These are phyloP conservation scores for Nerophis lumbriciformis DNA, from an alignment of 2,113 vertebrate genomes.

Conservation along the genomic window DNA sequence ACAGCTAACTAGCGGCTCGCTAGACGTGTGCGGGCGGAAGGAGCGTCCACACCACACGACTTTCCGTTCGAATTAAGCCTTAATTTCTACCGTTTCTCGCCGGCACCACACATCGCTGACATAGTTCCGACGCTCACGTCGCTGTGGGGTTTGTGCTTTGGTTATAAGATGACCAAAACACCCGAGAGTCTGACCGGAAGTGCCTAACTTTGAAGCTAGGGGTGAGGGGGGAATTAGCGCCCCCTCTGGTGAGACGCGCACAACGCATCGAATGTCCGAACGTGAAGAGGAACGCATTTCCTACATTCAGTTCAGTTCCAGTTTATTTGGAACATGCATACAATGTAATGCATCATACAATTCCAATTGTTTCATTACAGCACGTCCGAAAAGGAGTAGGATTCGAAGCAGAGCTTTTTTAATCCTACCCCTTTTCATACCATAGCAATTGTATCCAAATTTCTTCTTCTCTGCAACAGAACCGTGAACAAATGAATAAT, in stretches of 20 bases:
- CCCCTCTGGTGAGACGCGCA: conserved; percentile 29
- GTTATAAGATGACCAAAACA: background rate
- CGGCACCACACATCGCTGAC: conserved; percentile 24
- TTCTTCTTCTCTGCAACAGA: no score
- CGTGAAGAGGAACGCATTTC: background rate
- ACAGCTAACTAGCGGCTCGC: conserved; percentile 29
- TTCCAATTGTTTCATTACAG: no score
- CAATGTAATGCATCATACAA: no score
- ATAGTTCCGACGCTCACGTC: conserved; percentile 23
- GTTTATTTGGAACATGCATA: no score
- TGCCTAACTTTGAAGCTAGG: conserved; percentile 34
- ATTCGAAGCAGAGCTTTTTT: no score
- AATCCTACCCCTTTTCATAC: no score
- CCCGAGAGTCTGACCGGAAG: conserved; percentile 3
- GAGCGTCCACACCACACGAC: no score
- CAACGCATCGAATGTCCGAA: background rate
- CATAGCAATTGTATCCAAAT: no score
- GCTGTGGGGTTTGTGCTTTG: conserved; percentile 5
- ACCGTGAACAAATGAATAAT: no score
- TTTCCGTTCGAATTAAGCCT: background rate
- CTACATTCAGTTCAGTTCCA: background rate
- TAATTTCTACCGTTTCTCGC: conserved; percentile 8
- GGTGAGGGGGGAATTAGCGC: conserved; percentile 34
- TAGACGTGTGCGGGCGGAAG: no score
- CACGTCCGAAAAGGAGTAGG: no score